Conservation (phyloP, 2,113 vertebrate genomes). For the Ranitomeya imitator region DNA sequence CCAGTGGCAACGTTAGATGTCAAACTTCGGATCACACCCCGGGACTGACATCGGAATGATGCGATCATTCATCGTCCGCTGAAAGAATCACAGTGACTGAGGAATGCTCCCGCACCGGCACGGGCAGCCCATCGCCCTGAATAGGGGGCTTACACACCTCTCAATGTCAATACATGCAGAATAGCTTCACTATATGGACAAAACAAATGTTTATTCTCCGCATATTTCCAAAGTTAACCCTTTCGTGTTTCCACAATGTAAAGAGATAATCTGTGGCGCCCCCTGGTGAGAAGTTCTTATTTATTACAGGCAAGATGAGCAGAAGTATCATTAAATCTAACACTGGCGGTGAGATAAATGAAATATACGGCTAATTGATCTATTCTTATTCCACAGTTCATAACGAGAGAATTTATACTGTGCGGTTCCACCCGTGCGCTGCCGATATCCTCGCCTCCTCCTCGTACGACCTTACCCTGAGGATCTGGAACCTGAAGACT, state of each 20-base stretch:
- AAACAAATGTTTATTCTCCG: conserved; percentile 15
- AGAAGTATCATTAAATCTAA: background rate
- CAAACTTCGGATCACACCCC: background rate
- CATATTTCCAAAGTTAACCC: conserved; percentile 7
- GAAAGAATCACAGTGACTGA: background rate
- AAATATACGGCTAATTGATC: background rate
- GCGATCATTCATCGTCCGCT: background rate
- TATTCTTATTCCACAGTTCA: conserved; percentile 74
- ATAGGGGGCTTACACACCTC: background rate
- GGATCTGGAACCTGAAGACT: conserved; percentile 82
- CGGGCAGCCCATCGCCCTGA: background rate
- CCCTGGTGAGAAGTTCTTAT: background rate
- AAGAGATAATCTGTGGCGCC: background rate
- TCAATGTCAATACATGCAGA: conserved; percentile 7
- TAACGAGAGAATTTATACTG: conserved; percentile 94
- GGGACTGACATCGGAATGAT: background rate
- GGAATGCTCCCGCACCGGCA: conserved; percentile 31
- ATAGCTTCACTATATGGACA: conserved; percentile 8
- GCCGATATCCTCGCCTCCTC: conserved; percentile 86
- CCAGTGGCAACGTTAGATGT: background rate
- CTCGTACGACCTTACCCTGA: conserved; percentile 88
- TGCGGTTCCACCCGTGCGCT: conserved; percentile 88
- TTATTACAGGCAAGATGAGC: background rate
- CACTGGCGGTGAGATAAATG: background rate
- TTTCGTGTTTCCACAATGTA: background rate